These are phyloP conservation scores for Drosophila quadrilineata DNA, from an alignment of 1,140 invertebrate genomes.

Conservation along the genomic window DNA sequence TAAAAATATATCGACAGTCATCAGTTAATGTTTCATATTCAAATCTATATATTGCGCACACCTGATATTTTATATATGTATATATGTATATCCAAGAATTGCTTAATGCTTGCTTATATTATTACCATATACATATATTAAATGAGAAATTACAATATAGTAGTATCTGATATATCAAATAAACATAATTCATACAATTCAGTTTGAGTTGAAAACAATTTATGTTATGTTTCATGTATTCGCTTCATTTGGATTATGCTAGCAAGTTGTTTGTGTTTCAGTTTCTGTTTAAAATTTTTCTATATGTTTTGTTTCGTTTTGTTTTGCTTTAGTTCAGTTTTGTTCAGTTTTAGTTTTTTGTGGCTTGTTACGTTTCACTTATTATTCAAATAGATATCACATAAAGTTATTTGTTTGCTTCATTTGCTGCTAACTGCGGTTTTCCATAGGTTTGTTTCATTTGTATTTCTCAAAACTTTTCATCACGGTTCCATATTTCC, in stretches of 20 bases:
- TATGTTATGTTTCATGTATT: too few relatives aligned
- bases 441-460: slow-evolving; percentile 26
- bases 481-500: slow-evolving; percentile 29
- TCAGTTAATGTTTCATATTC: too few relatives aligned
- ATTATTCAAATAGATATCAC: slow-evolving; percentile 80
- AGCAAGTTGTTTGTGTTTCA: neutral
- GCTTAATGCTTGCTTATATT: too few relatives aligned
- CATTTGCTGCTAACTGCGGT: slow-evolving; percentile 42
- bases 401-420: slow-evolving; percentile 73
- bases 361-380: slow-evolving; percentile 54
- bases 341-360: slow-evolving; percentile 33
- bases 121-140: too few relatives aligned
- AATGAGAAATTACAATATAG: too few relatives aligned
- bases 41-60: too few relatives aligned
- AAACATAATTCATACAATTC: too few relatives aligned
- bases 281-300: slow-evolving; percentile 16
- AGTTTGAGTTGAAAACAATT: too few relatives aligned
- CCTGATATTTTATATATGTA: too few relatives aligned
- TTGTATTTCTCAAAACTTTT: slow-evolving; percentile 23
- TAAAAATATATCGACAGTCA: too few relatives aligned
- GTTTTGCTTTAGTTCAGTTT: slow-evolving; percentile 46
- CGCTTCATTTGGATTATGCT: neutral
- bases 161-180: too few relatives aligned
- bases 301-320: slow-evolving; percentile 38
- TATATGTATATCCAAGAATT: too few relatives aligned